phyloP scores from a whole-genome alignment of 2,797 vertebrate genomes.

The Coregonus suidteri region DNA sequence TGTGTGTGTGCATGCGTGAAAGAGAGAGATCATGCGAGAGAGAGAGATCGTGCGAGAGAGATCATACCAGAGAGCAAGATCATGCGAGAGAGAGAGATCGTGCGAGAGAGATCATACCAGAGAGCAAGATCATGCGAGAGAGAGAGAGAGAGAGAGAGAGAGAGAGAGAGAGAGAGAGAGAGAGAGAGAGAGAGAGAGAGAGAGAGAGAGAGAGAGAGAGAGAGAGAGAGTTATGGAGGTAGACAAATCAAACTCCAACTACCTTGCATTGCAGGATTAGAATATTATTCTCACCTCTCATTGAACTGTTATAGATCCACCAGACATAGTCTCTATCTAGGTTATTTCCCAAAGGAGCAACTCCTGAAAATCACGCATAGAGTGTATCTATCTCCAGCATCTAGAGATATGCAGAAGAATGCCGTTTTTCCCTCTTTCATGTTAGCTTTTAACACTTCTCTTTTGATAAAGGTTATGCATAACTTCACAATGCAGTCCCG shows the following conservation, averaged over 20 bases:
- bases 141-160: too few species aligned
- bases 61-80: too few species aligned
- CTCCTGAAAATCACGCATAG: not conserved
- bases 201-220: not conserved
- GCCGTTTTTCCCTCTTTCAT: not conserved
- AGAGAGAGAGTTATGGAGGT: too few species aligned
- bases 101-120: too few species aligned
- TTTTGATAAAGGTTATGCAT: not conserved
- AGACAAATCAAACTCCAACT: not conserved
- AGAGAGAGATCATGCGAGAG: too few species aligned
- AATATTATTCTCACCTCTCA: slow-evolving; percentile 9
- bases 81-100: too few species aligned
- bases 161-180: not conserved
- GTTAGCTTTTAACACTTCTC: slow-evolving; percentile 21
- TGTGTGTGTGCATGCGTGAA: too few species aligned
- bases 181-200: not conserved
- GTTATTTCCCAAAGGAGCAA: not conserved
- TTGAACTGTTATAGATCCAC: not conserved
- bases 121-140: too few species aligned
- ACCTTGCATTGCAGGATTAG: not conserved
- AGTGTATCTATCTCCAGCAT: not conserved
- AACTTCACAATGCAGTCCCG: not conserved
- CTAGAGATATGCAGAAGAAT: slow-evolving; percentile 13
- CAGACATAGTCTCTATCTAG: slow-evolving; percentile 3
- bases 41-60: accelerated